These are phyloP conservation scores for Macquaria australasica DNA, from an alignment of 2,113 vertebrate species.

Conservation along the genomic window DNA sequence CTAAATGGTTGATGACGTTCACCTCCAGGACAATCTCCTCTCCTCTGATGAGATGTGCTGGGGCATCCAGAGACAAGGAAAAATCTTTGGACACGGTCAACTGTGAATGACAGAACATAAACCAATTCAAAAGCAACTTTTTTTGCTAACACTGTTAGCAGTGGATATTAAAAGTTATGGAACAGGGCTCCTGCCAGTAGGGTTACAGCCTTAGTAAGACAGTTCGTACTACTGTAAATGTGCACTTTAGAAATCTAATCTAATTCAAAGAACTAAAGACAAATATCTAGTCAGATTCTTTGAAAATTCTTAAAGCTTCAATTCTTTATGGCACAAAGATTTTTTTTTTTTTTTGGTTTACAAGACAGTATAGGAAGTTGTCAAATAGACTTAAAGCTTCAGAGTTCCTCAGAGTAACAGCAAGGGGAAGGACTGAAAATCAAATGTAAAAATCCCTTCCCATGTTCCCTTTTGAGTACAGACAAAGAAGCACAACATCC, in stretches of 20 bases:
- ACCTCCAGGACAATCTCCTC: constrained; percentile 91
- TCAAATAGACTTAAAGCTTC: neutral
- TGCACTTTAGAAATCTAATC: neutral
- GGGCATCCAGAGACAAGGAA: constrained; percentile 89
- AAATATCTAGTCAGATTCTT: too few species aligned
- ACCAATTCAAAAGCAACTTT: neutral
- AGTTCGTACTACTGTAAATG: neutral
- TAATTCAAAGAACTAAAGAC: too few species aligned
- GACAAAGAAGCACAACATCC: neutral
- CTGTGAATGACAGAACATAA: constrained; percentile 80
- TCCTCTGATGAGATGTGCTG: constrained; percentile 87
- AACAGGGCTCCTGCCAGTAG: neutral
- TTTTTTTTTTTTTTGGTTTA: too few species aligned
- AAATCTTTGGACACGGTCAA: constrained; percentile 89
- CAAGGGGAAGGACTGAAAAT: neutral
- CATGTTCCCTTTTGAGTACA: neutral
- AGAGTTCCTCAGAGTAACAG: neutral
- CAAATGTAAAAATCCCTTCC: neutral
- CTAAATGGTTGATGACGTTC: constrained; percentile 90
- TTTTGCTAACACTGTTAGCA: neutral
- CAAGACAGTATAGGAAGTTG: neutral
- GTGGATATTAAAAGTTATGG: neutral
- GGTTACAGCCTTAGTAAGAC: neutral
- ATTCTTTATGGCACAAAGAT: neutral
- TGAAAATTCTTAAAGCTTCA: neutral